Conservation (phyloP, 35 echinoderm and acorn worm species). For the Chiridota heheva region DNA sequence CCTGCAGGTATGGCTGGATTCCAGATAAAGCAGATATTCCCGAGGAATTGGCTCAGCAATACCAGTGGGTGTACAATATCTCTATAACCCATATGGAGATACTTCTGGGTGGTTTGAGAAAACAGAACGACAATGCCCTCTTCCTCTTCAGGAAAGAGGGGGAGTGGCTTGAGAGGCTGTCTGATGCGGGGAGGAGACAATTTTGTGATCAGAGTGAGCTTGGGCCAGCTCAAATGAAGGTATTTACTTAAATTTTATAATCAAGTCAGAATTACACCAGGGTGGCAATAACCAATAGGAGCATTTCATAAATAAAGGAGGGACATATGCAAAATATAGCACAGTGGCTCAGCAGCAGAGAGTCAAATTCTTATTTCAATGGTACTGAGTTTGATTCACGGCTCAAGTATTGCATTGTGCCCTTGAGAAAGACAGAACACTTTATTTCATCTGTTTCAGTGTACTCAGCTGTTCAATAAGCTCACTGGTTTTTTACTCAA, state of each 20-base stretch:
- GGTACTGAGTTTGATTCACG: too few relatives aligned
- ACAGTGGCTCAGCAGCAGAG: too few relatives aligned
- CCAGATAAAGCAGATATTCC: constrained; percentile 69
- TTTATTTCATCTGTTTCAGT: too few relatives aligned
- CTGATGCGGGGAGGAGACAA: constrained; percentile 6
- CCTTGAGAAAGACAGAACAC: too few relatives aligned
- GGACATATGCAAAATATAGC: too few relatives aligned
- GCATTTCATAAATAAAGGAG: too few relatives aligned
- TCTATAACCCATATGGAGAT: constrained; percentile 98
- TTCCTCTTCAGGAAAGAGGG: constrained; percentile 61
- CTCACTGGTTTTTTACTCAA: too few relatives aligned
- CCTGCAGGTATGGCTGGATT: constrained; percentile 92
- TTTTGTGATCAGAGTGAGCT: constrained; percentile 71
- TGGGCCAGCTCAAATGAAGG: constrained; percentile 67
- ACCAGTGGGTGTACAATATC: constrained; percentile 64
- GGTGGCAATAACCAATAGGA: too few relatives aligned
- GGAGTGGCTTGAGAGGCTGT: constrained; percentile 58
- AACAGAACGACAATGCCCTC: constrained; percentile 59
- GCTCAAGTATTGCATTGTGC: too few relatives aligned
- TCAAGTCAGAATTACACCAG: too few relatives aligned
- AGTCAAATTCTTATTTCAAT: too few relatives aligned
- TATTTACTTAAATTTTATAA: constrained; percentile 4
- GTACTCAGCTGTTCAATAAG: too few relatives aligned
- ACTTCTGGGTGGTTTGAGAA: constrained; percentile 57
- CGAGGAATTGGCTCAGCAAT: constrained; percentile 58